phyloP scores from a whole-genome alignment of 2,888 invertebrate species.

The Amaurobius ferox region DNA sequence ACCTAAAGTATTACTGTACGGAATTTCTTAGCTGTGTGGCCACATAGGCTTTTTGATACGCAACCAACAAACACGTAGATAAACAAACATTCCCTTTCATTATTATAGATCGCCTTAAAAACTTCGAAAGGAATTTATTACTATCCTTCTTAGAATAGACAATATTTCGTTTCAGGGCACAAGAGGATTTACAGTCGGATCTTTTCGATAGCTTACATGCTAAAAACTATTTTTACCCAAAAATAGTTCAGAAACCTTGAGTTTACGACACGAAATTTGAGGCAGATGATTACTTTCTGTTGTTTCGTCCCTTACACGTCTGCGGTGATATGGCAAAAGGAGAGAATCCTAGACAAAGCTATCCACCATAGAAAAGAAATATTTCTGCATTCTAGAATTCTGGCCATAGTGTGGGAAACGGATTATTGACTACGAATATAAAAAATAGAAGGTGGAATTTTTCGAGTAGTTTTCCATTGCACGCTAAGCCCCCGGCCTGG shows the following conservation, averaged over 20 bases:
- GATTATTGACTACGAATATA: slow-evolving; percentile 2
- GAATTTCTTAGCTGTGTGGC: too few species aligned
- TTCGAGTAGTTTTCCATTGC: not conserved
- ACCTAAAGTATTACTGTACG: too few species aligned
- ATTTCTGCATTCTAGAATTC: slow-evolving; percentile 6
- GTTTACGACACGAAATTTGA: not conserved
- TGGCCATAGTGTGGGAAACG: slow-evolving; percentile 14
- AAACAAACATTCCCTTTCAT: too few species aligned
- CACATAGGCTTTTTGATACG: too few species aligned
- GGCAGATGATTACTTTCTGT: not conserved
- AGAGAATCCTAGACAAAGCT: not conserved
- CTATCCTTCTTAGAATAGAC: not conserved
- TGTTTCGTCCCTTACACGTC: not conserved
- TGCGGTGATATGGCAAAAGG: not conserved
- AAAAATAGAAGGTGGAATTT: not conserved
- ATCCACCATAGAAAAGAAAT: not conserved
- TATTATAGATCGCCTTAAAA: too few species aligned
- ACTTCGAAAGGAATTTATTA: too few species aligned
- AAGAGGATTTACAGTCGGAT: not conserved
- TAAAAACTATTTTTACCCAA: not conserved
- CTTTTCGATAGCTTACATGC: not conserved
- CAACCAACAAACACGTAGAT: too few species aligned
- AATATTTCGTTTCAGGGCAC: slow-evolving; percentile 6
- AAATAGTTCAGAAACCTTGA: not conserved
- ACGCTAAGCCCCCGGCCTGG: not conserved